Conservation (phyloP, 2,888 invertebrate species). For the Tenthredo mesomela region DNA sequence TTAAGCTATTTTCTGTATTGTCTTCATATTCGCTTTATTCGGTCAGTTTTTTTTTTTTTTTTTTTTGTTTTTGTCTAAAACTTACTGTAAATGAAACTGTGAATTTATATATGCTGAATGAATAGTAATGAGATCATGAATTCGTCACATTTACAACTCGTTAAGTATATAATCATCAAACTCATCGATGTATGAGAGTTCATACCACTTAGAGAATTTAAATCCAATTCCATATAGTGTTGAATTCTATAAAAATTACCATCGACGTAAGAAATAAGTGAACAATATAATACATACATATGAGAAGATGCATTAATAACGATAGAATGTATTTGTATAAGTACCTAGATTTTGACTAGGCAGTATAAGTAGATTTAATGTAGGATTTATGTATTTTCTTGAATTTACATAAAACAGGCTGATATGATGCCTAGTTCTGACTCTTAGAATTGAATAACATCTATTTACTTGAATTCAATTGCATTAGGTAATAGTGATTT, state of each 20-base stretch:
- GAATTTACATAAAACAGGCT: neutral
- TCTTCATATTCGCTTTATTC: neutral
- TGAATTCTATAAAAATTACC: neutral
- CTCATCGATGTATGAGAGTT: neutral
- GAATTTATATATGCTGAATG: neutral
- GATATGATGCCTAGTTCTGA: neutral
- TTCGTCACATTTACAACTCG: neutral
- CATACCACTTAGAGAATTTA: neutral
- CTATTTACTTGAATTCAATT: conserved; percentile 17
- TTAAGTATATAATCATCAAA: neutral
- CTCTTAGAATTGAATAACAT: conserved; percentile 10
- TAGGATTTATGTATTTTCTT: neutral
- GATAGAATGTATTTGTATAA: neutral
- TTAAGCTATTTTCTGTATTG: conserved; percentile 5
- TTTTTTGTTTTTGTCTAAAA: neutral
- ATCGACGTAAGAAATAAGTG: neutral
- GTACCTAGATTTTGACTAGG: neutral
- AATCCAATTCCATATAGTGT: neutral
- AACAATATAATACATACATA: neutral
- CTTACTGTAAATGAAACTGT: conserved; percentile 25
- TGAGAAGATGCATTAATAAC: neutral
- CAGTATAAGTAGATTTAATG: neutral
- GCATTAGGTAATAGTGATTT: conserved; percentile 3
- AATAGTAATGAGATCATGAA: neutral
- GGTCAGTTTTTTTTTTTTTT: conserved; percentile 20